Evolutionary conservation across 2,113 vertebrate genomes (phyloP), one percentile per base, ranked within the genome.

Genomic region (Cynoglossus semilaevis): DNA sequence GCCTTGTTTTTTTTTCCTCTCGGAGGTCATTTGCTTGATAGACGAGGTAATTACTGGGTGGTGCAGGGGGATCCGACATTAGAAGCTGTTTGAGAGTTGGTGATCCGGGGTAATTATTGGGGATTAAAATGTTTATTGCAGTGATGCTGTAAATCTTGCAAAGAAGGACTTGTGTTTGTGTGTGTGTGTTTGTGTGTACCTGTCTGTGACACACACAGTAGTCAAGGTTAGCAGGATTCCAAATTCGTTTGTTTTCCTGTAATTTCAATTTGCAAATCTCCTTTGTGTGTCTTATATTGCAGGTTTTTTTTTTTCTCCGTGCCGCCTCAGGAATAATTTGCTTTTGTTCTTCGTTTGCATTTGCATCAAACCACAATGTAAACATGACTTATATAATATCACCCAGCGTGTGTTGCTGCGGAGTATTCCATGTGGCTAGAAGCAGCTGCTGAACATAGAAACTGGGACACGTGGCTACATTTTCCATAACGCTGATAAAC

Each of bases 121-220:
- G 63, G 82, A 85, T 87, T 81, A 83, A 74, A 69, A 79, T 85
- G 82, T 80, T 83, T 79, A 87, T 83, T 78, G 50, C 51, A 47
- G 62, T 55, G 67, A 64, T 74, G 67, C 60, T 77, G 63, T 73
- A 59, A 63, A 63, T 76, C 50, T 62, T 51, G 18, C 15, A 15
- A 44, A 40, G 48, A 66, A 47, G 54, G 45, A 36, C 49, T 41
- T 18, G 38, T 15, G 45, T 9, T 22, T 45, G 36, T 15, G 58
- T 37, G 35, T 18, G 38, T 15, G 45, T 9, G 22, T 45, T 22
- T 15, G 58, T 37, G 35, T 15, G 17, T 35, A 54, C 58, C 58
- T 35, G 51, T 7, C 12, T n/a, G 22, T 29, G 22, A 47, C 19
- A 46, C 44, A 50, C 50, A 51, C 50, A 36, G 22, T 14, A 4